Evolutionary conservation across 2,113 vertebrate species (phyloP), one percentile per base, ranked within the genome.

Genomic region (Platycercus adscitus): DNA sequence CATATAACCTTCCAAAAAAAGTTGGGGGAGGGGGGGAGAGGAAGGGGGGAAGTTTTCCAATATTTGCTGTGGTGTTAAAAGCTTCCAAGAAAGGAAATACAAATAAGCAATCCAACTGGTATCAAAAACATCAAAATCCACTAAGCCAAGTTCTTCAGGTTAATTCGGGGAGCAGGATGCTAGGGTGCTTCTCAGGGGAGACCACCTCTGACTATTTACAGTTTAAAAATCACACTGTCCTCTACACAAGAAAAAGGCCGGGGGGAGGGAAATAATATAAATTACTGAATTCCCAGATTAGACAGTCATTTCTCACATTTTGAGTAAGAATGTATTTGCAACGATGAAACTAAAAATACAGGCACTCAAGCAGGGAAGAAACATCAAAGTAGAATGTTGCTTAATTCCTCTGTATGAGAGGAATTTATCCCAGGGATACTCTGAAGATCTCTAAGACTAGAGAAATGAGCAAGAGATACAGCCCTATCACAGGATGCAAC

Each of bases 1-100:
- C 26, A 68, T 3, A 19, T 0, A 25, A 10, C 16, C 25, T 52
- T 60, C 31, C 13, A n/a, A n/a, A n/a, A n/a, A n/a, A n/a, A n/a
- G n/a, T n/a, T n/a, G n/a, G n/a, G 8, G 8, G 37, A 37, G 13
- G 13, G 19, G 9, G 35, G 8, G 29, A 1, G 2, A 6, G 28
- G 10, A 28, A 31, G 4, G 11, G 2, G 11, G 41, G 25, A 23
- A 39, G 28, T 47, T 44, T 80, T 55, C 19, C 15, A 18, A 44
- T 12, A 50, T 28, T 14, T 19, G 33, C 55, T 1, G 0, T 29
- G 19, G 29, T 47, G 1, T 2, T 26, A 52, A 65, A 18, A 70
- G 18, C 26, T 79, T 28, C 16, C 25, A 71, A 12, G 18, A 12
- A 71, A 89, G 33, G 31, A 56, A 56, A 75, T 31, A 66, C 37